A percentile compares a stretch with the other conserved stretches of the same genome.
Evolutionary conservation across 2,797 vertebrate genomes (phyloP).

Genomic region (Rhinoraja longicauda): DNA sequence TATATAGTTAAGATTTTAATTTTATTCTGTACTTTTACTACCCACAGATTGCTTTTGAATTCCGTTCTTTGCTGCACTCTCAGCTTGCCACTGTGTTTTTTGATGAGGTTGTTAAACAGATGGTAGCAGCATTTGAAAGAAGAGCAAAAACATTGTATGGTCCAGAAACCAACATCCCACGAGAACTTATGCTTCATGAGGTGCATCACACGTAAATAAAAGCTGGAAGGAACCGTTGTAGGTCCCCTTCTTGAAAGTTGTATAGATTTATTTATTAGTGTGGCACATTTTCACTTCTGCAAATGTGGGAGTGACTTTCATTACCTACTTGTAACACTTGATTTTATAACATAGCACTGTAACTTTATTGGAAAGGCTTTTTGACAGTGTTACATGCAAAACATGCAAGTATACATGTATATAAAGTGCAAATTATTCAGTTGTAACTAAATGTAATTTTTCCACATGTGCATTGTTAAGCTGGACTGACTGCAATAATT

Average conservation of each 20-base stretch:
- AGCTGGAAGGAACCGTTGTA: conserved; percentile 25
- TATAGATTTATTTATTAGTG: conserved; percentile 38
- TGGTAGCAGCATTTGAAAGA: conserved; percentile 85
- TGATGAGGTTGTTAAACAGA: conserved; percentile 92
- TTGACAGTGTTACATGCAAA: background rate
- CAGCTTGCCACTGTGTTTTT: conserved; percentile 85
- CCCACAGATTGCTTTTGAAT: conserved; percentile 86
- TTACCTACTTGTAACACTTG: conserved; percentile 35
- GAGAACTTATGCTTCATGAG: conserved; percentile 88
- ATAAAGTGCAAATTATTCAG: conserved; percentile 36
- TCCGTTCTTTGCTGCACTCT: conserved; percentile 87
- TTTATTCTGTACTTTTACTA: background rate
- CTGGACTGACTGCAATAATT: background rate
- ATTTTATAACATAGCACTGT: conserved; percentile 25
- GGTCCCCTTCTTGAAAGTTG: conserved; percentile 35
- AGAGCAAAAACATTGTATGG: conserved; percentile 73
- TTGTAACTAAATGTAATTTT: conserved; percentile 34
- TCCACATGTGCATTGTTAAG: conserved; percentile 31
- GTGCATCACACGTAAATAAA: conserved; percentile 76
- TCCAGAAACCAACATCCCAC: conserved; percentile 82
- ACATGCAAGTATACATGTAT: conserved; percentile 23
- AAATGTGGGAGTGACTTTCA: background rate
- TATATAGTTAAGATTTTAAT: background rate
- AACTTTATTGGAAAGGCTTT: conserved; percentile 13
- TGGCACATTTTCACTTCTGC: conserved; percentile 20